phyloP scores from a whole-genome alignment of 2,888 invertebrate genomes.

The Drosophila nigricruria region DNA sequence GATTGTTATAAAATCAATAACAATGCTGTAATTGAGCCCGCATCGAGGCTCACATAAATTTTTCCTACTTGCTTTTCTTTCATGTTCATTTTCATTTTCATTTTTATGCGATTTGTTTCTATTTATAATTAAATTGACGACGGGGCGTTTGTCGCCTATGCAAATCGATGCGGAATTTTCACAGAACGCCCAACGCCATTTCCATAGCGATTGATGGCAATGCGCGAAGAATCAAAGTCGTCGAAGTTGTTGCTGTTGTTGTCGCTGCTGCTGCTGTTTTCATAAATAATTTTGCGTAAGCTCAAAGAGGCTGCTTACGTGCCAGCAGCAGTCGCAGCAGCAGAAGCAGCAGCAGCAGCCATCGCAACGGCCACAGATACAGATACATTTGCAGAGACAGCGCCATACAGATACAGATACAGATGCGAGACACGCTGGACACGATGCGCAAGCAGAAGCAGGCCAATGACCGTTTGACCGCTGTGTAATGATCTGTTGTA shows the following conservation, averaged over 20 bases:
- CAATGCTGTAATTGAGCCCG: conserved; percentile 50
- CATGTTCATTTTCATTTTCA: conserved; percentile 2
- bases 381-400: conserved; percentile 32
- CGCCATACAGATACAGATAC: conserved; percentile 20
- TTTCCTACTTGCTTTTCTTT: neutral
- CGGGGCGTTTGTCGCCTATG: conserved; percentile 60
- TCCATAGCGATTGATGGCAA: conserved; percentile 63
- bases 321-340: conserved; percentile 50
- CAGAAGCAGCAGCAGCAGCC: conserved; percentile 35
- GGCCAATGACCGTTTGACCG: conserved; percentile 81
- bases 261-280: conserved; percentile 59
- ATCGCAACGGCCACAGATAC: conserved; percentile 40
- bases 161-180: conserved; percentile 72
- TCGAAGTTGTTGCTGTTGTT: conserved; percentile 20
- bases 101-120: conserved; percentile 1
- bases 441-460: conserved; percentile 63
- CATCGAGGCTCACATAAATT: conserved; percentile 18
- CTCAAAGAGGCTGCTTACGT: conserved; percentile 73
- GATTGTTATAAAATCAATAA: conserved; percentile 75
- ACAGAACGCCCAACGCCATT: conserved; percentile 52
- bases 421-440: conserved; percentile 49
- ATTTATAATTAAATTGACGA: conserved; percentile 41
- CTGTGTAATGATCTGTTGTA: conserved; percentile 70
- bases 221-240: conserved; percentile 57
- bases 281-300: conserved; percentile 81